Evolutionary conservation across 2,888 invertebrate species (phyloP).

Genomic region (Petrophora chlorosata): DNA sequence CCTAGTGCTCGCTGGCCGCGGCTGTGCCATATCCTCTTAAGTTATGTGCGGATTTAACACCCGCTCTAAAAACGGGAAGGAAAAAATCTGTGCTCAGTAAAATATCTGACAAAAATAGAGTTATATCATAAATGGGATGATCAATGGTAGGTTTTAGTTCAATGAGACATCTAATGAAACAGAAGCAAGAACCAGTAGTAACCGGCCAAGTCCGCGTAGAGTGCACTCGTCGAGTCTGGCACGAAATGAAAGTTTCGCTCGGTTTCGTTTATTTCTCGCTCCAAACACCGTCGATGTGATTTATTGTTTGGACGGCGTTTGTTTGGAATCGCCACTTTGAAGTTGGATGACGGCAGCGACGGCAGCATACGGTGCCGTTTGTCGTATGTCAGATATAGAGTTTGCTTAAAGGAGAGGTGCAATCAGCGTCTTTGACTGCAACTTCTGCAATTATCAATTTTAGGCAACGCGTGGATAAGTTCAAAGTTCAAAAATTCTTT

Average conservation of each 20-base stretch:
- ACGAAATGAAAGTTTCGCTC: slow-evolving; percentile 76
- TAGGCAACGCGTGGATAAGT: too few relatives aligned
- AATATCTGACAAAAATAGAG: too few relatives aligned
- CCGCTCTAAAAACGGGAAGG: too few relatives aligned
- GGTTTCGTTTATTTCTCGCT: slow-evolving; percentile 67
- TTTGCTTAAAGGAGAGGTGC: neutral
- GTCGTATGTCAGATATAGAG: neutral
- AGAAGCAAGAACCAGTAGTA: slow-evolving; percentile 47
- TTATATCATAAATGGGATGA: too few relatives aligned
- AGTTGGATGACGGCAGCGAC: slow-evolving; percentile 42
- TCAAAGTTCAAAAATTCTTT: too few relatives aligned
- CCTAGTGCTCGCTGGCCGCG: too few relatives aligned
- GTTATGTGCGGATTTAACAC: too few relatives aligned
- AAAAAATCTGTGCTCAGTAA: too few relatives aligned
- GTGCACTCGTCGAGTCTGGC: slow-evolving; percentile 63
- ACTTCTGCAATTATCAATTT: too few relatives aligned
- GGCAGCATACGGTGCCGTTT: slow-evolving; percentile 8
- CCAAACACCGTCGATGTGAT: slow-evolving; percentile 67
- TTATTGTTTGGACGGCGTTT: slow-evolving; percentile 65
- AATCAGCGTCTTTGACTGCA: too few relatives aligned
- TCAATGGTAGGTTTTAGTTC: too few relatives aligned
- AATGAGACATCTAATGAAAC: neutral
- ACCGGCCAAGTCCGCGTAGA: slow-evolving; percentile 51
- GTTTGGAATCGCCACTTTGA: slow-evolving; percentile 62
- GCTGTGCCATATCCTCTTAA: too few relatives aligned